A percentile compares a stretch with the other conserved stretches of the same genome.
phyloP scores from a whole-genome alignment of 1,140 invertebrate species.

The Helicoverpa zea region DNA sequence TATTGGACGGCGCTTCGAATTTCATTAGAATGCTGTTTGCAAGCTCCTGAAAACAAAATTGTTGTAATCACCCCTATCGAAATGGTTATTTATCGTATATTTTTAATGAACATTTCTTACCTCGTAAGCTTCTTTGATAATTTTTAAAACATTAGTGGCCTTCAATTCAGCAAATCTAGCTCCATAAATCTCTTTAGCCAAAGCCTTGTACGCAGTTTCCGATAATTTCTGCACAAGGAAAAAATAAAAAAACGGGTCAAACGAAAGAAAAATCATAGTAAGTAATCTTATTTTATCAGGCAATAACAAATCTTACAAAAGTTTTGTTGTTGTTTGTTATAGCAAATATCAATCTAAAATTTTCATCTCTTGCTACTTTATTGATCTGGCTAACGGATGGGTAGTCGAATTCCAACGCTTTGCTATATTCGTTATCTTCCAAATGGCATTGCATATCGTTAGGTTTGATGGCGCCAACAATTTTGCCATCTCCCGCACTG shows the following conservation, averaged over 20 bases:
- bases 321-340: constrained; percentile 88
- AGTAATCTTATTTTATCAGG: background rate
- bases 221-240: background rate
- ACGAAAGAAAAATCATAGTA: background rate
- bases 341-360: constrained; percentile 91
- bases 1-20: constrained; percentile 56
- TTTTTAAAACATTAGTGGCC: constrained; percentile 55
- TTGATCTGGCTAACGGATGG: constrained; percentile 90
- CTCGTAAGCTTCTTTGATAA: constrained; percentile 92
- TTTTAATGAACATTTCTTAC: constrained; percentile 76
- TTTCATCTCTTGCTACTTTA: constrained; percentile 85
- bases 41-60: constrained; percentile 18
- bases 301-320: background rate
- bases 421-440: constrained; percentile 88
- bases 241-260: background rate
- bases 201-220: constrained; percentile 88
- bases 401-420: constrained; percentile 88
- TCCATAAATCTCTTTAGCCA: constrained; percentile 89
- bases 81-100: background rate
- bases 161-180: constrained; percentile 78
- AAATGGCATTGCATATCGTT: constrained; percentile 95
- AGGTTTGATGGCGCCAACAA: constrained; percentile 94
- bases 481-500: constrained; percentile 91
- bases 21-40: constrained; percentile 53
- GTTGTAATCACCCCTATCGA: background rate